Percentiles rank a stretch among this genome's conserved stretches.
phyloP scores from a whole-genome alignment of 1,140 invertebrate genomes.

The Pectinophora gossypiella region DNA sequence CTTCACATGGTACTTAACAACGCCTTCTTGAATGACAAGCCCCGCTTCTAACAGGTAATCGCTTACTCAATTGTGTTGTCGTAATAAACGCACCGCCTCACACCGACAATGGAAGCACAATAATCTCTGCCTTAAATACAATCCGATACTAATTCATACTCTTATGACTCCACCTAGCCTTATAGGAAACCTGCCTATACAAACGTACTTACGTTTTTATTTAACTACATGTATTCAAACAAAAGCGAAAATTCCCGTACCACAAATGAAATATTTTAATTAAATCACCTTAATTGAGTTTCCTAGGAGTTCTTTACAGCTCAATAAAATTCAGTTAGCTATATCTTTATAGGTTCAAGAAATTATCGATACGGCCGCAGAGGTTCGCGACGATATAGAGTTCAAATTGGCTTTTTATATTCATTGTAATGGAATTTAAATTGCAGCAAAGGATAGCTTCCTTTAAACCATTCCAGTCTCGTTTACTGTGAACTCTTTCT shows the following conservation, averaged over 20 bases:
- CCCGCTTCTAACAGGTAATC: slow-evolving; percentile 47
- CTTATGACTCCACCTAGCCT: too few relatives aligned
- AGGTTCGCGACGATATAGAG: slow-evolving; percentile 32
- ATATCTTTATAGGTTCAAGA: slow-evolving; percentile 33
- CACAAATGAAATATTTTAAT: too few relatives aligned
- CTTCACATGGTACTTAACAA: slow-evolving; percentile 38
- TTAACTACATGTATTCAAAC: too few relatives aligned
- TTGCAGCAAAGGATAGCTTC: slow-evolving; percentile 50
- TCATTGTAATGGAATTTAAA: slow-evolving; percentile 63
- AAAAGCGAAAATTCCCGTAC: too few relatives aligned
- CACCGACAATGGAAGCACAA: too few relatives aligned
- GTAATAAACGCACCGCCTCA: too few relatives aligned
- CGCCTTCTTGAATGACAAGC: slow-evolving; percentile 52
- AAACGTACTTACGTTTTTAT: too few relatives aligned
- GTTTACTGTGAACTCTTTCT: slow-evolving; percentile 46
- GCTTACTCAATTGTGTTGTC: slow-evolving; percentile 47
- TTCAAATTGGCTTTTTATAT: slow-evolving; percentile 62
- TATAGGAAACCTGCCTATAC: too few relatives aligned
- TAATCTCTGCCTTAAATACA: too few relatives aligned
- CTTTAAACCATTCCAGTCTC: slow-evolving; percentile 46
- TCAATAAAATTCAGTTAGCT: slow-evolving; percentile 24
- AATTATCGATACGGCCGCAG: slow-evolving; percentile 32
- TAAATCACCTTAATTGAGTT: too few relatives aligned
- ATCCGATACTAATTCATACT: too few relatives aligned
- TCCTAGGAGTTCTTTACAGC: too few relatives aligned